Evolutionary conservation across 2,888 invertebrate species (phyloP).

Genomic region (Brachyptera putata): DNA sequence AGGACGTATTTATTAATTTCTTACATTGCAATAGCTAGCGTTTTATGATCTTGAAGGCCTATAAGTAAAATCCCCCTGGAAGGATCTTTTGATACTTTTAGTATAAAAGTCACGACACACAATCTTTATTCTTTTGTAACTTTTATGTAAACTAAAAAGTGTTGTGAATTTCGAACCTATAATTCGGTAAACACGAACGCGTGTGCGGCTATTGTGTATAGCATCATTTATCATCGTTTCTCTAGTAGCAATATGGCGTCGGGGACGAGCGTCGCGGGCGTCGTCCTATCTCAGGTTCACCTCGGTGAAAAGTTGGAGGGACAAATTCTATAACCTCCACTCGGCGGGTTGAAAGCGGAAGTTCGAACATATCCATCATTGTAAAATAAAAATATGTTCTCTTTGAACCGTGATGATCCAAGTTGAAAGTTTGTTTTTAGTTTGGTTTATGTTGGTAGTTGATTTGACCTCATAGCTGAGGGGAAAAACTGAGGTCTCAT

Average conservation of each 20-base stretch:
- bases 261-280: background rate
- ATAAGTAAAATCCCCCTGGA: no score
- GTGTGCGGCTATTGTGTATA: background rate
- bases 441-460: no score
- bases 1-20: no score
- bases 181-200: conserved; percentile 2
- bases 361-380: conserved; percentile 14
- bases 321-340: background rate
- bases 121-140: background rate
- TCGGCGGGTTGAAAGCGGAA: background rate
- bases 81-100: no score
- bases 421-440: background rate
- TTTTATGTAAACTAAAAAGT: background rate
- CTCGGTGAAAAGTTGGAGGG: background rate
- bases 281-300: background rate
- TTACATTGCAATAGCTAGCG: no score
- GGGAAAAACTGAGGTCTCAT: no score
- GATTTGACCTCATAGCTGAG: no score
- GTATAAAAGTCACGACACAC: no score
- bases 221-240: conserved; percentile 19
- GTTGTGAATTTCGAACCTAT: background rate
- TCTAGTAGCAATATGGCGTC: conserved; percentile 15
- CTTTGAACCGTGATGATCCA: conserved; percentile 27
- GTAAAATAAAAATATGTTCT: conserved; percentile 2
- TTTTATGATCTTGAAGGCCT: no score